These are phyloP conservation scores for Drosophila engyochracea DNA, from an alignment of 2,888 invertebrate species.

Conservation along the genomic window DNA sequence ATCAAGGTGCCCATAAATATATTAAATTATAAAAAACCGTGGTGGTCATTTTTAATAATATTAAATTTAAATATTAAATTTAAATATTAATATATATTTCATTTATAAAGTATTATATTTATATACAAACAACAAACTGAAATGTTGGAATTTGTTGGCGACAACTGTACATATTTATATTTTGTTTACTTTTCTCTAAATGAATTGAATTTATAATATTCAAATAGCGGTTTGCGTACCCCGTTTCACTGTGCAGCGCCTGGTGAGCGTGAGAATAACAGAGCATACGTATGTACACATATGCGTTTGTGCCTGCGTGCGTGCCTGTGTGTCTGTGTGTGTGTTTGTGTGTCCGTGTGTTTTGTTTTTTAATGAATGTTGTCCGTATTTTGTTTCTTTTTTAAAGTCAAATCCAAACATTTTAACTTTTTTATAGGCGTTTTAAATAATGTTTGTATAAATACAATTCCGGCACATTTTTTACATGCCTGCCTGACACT, in stretches of 20 bases:
- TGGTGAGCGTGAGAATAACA: conserved; percentile 51
- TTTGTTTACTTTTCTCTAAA: neutral
- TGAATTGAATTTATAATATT: neutral
- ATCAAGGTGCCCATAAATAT: neutral
- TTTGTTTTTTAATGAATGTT: conserved; percentile 27
- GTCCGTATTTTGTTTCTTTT: conserved; percentile 42
- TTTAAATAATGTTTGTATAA: conserved; percentile 63
- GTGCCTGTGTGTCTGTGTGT: conserved; percentile 8
- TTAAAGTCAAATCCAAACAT: conserved; percentile 62
- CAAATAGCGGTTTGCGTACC: neutral
- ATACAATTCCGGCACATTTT: conserved; percentile 44
- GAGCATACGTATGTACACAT: neutral
- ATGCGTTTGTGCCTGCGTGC: conserved; percentile 1
- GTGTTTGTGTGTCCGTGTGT: conserved; percentile 6
- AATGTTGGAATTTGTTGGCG: neutral
- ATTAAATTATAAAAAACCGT: neutral
- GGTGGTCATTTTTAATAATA: neutral
- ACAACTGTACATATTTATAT: neutral
- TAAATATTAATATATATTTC: neutral
- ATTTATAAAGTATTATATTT: neutral
- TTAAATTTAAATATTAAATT: too few species aligned
- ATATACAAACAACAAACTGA: neutral
- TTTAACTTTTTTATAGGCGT: conserved; percentile 62
- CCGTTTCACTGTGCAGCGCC: conserved; percentile 31
- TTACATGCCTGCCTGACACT: conserved; percentile 29